Evolutionary conservation across 2,888 invertebrate species (phyloP), one percentile per base, ranked within the genome.

Genomic region (Plagiodera versicolora): DNA sequence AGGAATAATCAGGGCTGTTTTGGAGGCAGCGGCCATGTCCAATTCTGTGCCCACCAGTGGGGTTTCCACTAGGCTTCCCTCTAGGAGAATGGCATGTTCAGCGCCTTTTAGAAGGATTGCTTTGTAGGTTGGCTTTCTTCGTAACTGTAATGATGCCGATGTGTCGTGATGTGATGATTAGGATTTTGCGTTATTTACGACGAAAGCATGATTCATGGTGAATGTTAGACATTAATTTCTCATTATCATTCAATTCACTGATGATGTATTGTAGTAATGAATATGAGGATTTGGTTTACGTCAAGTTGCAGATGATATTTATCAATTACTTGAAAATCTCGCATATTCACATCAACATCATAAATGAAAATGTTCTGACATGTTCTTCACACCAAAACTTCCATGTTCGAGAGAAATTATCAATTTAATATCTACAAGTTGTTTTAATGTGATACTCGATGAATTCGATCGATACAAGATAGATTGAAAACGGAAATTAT

Each of bases 1-100:
- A 62, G 72, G 72, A 3, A 72, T 77, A 56, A 71, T 82, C 16
- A 73, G 77, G 32, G 74, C 75, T 6, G 75, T 80, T 55, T 67
- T 82, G 57, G 79, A 79, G 64, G 72, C 76, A 2, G 75, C 71
- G 1, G 75, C 74, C 59, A 65, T 79, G 59, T 58, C 65, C 3
- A 66, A 69, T 20, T 65, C 62, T 20, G 55, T 66, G 16, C 68
- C 72, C 0, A 67, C 66, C 19, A 73, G 71, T 58, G 67, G 48
- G 50, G 65, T 67, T 19, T 68, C 72, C 6, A 71, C 74, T 1
- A 71, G 72, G 30, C 65, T 60, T 10, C 67, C 67, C 6, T 72
- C 72, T 8, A 68, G 69, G 20, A 65, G 71, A 46, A 67, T 66
- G 19, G 65, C 69, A 1, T 61, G 64, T 64, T 71, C 72, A 11